Evolutionary conservation across 2,888 invertebrate genomes (phyloP), one percentile per base, ranked within the genome.

Genomic region (Meta bourneti): DNA sequence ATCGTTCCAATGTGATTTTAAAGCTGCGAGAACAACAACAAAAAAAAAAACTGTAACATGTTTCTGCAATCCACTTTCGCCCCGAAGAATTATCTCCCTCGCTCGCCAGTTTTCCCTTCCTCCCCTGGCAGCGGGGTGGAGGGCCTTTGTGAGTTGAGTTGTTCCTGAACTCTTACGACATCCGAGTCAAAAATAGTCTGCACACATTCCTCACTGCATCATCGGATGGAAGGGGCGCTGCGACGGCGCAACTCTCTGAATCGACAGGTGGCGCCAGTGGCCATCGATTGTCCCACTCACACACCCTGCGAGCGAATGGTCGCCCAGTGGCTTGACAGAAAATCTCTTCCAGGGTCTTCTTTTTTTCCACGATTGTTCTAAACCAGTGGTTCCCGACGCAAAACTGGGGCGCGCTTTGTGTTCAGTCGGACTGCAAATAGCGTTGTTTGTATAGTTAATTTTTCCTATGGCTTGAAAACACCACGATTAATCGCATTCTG

Each of bases 211-310:
- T 82, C 51, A 19, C 72, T 81, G 69, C 34, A 51, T 19, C 48
- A 71, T 34, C 49, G 51, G 52, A 70, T 69, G 72, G 82, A 82
- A 82, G 51, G 82, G 72, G 70, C 54, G 90, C 90, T 79, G 71
- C 90, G 71, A 83, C 83, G 89, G 78, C 71, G 77, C 75, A 11
- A 52, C 19, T 78, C 51, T 86, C 70, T 72, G 80, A 90, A 90
- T 90, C 90, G 90, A 90, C 90, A 90, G 90, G 90, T 90, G 90
- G 90, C 90, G 90, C 90, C 90, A 79, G 90, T 48, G 84, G 78
- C 51, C 90, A 90, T 90, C 84, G 90, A 90, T 90, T 90, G 84
- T 16, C 72, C 81, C 49, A 19, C 51, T 13, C 20, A 48, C 70
- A 49, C 48, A n/a, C 49, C 71, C 51, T 61, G 20, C 20, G 7